phyloP scores from a whole-genome alignment of 2,113 vertebrate species.

The Asarcornis scutulata region DNA sequence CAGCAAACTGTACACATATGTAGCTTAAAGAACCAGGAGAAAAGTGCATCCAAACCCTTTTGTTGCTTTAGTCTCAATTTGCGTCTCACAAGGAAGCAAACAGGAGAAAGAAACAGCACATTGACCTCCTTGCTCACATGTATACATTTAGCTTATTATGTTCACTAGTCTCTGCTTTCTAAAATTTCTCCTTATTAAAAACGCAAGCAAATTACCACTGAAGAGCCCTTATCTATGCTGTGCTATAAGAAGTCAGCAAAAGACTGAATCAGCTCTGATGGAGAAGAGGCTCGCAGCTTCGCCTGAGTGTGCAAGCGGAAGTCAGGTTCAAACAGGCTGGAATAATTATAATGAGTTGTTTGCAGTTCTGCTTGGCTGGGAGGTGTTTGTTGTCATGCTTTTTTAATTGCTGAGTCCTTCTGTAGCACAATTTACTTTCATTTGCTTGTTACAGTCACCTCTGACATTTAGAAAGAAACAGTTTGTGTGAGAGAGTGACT shows the following conservation, averaged over 20 bases:
- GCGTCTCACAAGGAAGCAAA: neutral
- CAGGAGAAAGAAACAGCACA: neutral
- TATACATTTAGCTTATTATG: neutral
- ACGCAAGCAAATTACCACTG: slow-evolving; percentile 49
- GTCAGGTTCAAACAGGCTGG: slow-evolving; percentile 35
- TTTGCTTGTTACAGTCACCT: slow-evolving; percentile 1
- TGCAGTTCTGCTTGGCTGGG: slow-evolving; percentile 55
- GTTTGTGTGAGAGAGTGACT: neutral
- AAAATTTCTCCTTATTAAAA: slow-evolving; percentile 42
- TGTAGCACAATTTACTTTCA: slow-evolving; percentile 37
- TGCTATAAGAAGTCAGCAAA: slow-evolving; percentile 19
- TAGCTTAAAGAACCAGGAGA: neutral
- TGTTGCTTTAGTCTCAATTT: neutral
- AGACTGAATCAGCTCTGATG: slow-evolving; percentile 34
- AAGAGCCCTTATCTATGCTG: slow-evolving; percentile 48
- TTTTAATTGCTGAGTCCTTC: slow-evolving; percentile 65
- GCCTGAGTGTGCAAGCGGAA: neutral
- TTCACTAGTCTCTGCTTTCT: neutral
- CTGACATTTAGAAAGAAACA: slow-evolving; percentile 13
- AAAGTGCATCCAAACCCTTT: neutral
- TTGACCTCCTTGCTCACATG: neutral
- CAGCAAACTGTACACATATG: neutral
- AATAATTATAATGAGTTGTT: slow-evolving; percentile 65
- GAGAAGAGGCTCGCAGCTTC: slow-evolving; percentile 20
- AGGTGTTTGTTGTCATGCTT: slow-evolving; percentile 43